A percentile compares a stretch with the other conserved stretches of the same genome.
These are phyloP conservation scores for Doryteuthis pealeii DNA, from an alignment of 1,140 invertebrate genomes.

Conservation along the genomic window DNA sequence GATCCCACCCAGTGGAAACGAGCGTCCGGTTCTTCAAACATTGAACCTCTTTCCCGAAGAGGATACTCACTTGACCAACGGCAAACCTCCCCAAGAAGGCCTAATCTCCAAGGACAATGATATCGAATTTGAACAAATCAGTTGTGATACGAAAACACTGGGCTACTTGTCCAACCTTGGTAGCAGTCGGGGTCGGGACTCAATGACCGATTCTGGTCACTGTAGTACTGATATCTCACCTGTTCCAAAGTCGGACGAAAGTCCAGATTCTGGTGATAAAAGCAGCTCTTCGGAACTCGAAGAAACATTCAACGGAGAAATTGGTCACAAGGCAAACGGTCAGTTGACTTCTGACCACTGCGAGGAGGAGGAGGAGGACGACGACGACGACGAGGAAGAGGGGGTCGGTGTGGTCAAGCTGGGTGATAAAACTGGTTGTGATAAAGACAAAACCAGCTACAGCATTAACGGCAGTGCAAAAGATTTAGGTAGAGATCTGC, in stretches of 20 bases:
- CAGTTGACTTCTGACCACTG: background rate
- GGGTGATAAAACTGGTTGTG: background rate
- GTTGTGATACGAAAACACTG: conserved; percentile 8
- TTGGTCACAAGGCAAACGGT: background rate
- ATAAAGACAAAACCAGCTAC: background rate
- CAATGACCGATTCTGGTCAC: conserved; percentile 42
- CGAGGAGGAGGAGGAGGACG: background rate
- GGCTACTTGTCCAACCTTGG: background rate
- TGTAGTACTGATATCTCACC: conserved; percentile 45
- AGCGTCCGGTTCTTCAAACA: background rate
- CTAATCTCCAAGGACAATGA: background rate
- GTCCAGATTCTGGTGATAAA: conserved; percentile 15
- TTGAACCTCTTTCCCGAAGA: background rate
- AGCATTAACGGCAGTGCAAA: background rate
- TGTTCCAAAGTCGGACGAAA: conserved; percentile 25
- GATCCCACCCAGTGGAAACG: background rate
- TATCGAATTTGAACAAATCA: conserved; percentile 13
- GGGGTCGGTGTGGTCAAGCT: background rate
- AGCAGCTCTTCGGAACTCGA: conserved; percentile 8
- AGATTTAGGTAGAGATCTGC: no score
- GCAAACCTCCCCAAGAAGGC: background rate
- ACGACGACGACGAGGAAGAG: background rate
- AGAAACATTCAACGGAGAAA: background rate
- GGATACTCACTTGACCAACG: background rate
- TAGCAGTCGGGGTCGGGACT: conserved; percentile 20